Evolutionary conservation across 1,140 invertebrate genomes (phyloP), one percentile per base, ranked within the genome.

Genomic region (Hermetia illucens): DNA sequence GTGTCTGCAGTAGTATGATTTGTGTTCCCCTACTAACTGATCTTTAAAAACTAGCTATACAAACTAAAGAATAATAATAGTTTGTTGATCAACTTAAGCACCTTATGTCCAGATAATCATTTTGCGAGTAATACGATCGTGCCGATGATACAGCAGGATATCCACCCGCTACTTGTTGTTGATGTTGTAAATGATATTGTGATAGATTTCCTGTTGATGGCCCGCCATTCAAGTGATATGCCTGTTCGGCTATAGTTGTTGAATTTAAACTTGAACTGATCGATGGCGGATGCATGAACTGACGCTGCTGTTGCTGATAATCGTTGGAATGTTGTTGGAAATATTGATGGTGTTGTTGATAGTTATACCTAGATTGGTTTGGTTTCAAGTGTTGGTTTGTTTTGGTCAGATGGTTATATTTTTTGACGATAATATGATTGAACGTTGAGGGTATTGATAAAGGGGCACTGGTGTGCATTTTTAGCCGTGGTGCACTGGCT

Each of bases 101-200:
- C 40, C 58, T 56, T 35, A 53, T 57, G 41, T 53, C 50, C 44
- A 55, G 48, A 46, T 58, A 58, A 40, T 48, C 47, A 39, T 36
- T 47, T 29, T 34, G 35, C 41, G 33, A 38, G 36, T 42, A 43
- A 30, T 45, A 43, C 5, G 38, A 15, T 2, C 30, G 34, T 18
- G 22, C 24, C 24, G 15, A 15, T 24, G 20, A 25, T 19, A 16
- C 30, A 13, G 19, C 34, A 24, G 18, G 6, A 8, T n/a, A 16
- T 22, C 22, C 20, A 8, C 36, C 36, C 39, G 38, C 16, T 18
- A 17, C 5, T 19, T 35, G 34, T 4, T 35, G 34, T 12, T 18
- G 5, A 8, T 35, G 5, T 5, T 35, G 34, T 20, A 16, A 5
- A 5, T 35, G 34, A 8, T 16, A 27, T 37, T 45, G 44, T 8